Percentiles rank a stretch among this genome's conserved stretches.
Evolutionary conservation across 2,888 invertebrate species (phyloP).

Genomic region (Tortricodes alternella): DNA sequence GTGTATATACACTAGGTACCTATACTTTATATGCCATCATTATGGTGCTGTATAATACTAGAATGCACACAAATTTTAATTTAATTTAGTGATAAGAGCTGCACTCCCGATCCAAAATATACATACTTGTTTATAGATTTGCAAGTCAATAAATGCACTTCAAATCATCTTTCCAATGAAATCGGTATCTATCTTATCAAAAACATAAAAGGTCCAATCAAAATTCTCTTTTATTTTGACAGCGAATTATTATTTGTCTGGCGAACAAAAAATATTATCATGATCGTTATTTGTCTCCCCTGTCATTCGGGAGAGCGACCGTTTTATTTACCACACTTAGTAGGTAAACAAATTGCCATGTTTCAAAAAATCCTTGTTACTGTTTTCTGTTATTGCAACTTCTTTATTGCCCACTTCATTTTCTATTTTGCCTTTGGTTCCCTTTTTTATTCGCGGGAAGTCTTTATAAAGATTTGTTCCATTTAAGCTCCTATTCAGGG

Average conservation of each 20-base stretch:
- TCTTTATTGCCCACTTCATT: slow-evolving; percentile 18
- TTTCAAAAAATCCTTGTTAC: slow-evolving; percentile 27
- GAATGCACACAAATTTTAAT: too few relatives aligned
- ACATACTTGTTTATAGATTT: too few relatives aligned
- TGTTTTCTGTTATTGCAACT: slow-evolving; percentile 20
- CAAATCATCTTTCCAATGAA: background rate
- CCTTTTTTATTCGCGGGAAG: background rate
- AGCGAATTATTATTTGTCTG: slow-evolving; percentile 31
- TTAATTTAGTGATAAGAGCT: too few relatives aligned
- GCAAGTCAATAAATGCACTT: too few relatives aligned
- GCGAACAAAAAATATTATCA: slow-evolving; percentile 34
- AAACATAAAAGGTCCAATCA: background rate
- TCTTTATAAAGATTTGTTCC: background rate
- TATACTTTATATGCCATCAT: too few relatives aligned
- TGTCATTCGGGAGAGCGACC: slow-evolving; percentile 27
- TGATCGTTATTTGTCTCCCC: slow-evolving; percentile 37
- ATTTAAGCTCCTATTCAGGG: slow-evolving; percentile 24
- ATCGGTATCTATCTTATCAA: background rate
- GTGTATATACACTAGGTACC: too few relatives aligned
- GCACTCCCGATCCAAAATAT: too few relatives aligned
- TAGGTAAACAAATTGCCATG: slow-evolving; percentile 43
- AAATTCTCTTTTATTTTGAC: slow-evolving; percentile 26
- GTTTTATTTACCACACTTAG: slow-evolving; percentile 35
- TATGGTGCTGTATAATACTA: too few relatives aligned
- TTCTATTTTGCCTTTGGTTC: slow-evolving; percentile 3